These are phyloP conservation scores for Heliconius erato DNA, from an alignment of 2,888 invertebrate species.

Conservation along the genomic window DNA sequence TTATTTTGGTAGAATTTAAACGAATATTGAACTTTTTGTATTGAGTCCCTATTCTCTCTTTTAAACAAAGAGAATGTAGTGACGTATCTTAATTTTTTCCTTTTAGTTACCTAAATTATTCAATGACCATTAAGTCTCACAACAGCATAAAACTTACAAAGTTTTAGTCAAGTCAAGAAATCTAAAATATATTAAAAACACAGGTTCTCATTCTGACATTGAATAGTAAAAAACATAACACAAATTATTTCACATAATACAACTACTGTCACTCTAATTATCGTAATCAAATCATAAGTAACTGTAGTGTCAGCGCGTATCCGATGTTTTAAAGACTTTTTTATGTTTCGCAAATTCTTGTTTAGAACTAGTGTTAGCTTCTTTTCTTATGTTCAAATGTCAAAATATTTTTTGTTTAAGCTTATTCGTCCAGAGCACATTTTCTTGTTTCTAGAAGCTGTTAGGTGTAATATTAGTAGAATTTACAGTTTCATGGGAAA, in stretches of 20 bases:
- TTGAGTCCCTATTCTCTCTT: no score
- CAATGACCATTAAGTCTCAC: no score
- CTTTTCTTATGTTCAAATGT: background rate
- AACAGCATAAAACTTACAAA: background rate
- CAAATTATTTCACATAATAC: constrained; percentile 16
- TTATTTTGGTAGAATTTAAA: no score
- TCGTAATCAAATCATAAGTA: constrained; percentile 20
- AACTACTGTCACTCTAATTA: constrained; percentile 28
- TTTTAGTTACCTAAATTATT: no score
- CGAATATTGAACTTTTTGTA: no score
- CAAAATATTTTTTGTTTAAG: background rate
- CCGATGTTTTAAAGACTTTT: background rate
- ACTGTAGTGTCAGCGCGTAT: constrained; percentile 14
- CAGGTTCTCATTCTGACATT: background rate
- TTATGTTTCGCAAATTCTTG: background rate
- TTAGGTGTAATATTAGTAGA: background rate
- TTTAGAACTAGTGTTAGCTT: background rate
- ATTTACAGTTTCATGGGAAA: background rate
- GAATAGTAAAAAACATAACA: constrained; percentile 1
- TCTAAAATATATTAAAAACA: background rate
- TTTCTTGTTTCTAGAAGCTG: no score
- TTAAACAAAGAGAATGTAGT: no score
- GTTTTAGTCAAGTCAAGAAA: background rate
- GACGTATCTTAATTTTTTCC: no score
- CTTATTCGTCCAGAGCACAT: no score